phyloP scores from a whole-genome alignment of 2,888 invertebrate genomes.

The Erebia ligea region DNA sequence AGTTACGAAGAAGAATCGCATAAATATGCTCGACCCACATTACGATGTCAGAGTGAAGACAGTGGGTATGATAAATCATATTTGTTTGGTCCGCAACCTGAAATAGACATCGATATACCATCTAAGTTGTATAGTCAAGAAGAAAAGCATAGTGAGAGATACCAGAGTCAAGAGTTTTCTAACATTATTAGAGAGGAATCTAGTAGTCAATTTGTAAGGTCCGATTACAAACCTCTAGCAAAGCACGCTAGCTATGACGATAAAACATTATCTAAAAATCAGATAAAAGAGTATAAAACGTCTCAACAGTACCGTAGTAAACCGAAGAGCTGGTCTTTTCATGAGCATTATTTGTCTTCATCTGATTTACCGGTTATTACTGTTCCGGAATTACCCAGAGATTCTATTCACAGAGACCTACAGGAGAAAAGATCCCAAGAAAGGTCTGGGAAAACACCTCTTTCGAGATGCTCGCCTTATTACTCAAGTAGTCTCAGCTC shows the following conservation, averaged over 20 bases:
- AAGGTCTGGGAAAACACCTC: constrained; percentile 79
- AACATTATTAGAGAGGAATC: constrained; percentile 71
- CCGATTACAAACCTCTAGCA: constrained; percentile 83
- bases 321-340: constrained; percentile 85
- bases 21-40: constrained; percentile 76
- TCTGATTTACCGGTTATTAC: constrained; percentile 81
- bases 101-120: constrained; percentile 82
- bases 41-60: constrained; percentile 85
- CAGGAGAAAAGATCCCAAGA: constrained; percentile 71
- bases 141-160: constrained; percentile 85
- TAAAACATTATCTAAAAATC: constrained; percentile 84
- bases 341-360: constrained; percentile 84
- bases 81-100: constrained; percentile 73
- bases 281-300: constrained; percentile 85
- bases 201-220: constrained; percentile 70
- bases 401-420: constrained; percentile 63
- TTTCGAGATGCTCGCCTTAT: constrained; percentile 88
- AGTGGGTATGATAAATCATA: constrained; percentile 70
- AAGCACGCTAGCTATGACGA: constrained; percentile 87
- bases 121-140: constrained; percentile 84
- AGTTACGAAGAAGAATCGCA: constrained; percentile 76
- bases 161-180: constrained; percentile 86
- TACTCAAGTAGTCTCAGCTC: constrained; percentile 90
- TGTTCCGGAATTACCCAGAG: constrained; percentile 80
- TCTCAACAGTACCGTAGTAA: constrained; percentile 82